Conservation (phyloP, 2,113 vertebrate species). For the Blennius ocellaris region DNA sequence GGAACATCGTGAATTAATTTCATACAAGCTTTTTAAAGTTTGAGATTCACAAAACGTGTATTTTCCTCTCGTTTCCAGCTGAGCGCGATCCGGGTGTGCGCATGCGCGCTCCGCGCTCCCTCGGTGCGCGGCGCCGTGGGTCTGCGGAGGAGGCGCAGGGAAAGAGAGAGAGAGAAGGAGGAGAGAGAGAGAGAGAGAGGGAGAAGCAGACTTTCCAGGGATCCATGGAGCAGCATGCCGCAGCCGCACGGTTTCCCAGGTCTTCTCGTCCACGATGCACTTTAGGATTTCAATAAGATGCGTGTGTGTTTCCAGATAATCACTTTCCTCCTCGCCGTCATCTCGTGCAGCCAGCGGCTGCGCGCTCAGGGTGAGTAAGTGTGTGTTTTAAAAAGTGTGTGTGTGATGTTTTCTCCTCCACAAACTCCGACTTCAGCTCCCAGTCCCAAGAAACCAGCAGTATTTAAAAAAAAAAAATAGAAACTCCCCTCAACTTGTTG, state of each 20-base stretch:
- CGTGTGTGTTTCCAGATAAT: slow-evolving; percentile 80
- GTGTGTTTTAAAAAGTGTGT: slow-evolving; percentile 11
- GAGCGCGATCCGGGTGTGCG: slow-evolving; percentile 37
- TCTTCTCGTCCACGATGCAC: slow-evolving; percentile 83
- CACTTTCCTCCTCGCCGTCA: slow-evolving; percentile 76
- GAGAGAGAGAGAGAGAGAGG: slow-evolving; percentile 54
- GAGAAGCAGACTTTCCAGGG: slow-evolving; percentile 49
- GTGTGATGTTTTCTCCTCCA: not conserved
- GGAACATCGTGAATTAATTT: no score
- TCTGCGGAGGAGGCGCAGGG: slow-evolving; percentile 22
- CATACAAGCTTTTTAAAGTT: no score
- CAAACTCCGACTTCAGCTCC: no score
- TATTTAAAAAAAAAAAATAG: no score
- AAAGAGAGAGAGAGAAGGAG: slow-evolving; percentile 57
- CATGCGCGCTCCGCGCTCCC: slow-evolving; percentile 57
- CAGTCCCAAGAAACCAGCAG: no score
- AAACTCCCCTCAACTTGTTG: slow-evolving; percentile 33
- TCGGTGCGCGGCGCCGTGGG: slow-evolving; percentile 11
- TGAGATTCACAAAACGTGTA: no score
- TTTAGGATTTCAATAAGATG: slow-evolving; percentile 85
- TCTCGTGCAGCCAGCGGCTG: slow-evolving; percentile 72
- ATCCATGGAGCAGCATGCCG: slow-evolving; percentile 78
- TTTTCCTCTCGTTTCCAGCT: no score
- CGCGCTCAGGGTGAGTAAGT: slow-evolving; percentile 83
- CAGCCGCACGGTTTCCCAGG: slow-evolving; percentile 53